Evolutionary conservation across 37 sponge, comb jelly and placozoan genomes (phyloP).

Genomic region (Hormiphora californensis): DNA sequence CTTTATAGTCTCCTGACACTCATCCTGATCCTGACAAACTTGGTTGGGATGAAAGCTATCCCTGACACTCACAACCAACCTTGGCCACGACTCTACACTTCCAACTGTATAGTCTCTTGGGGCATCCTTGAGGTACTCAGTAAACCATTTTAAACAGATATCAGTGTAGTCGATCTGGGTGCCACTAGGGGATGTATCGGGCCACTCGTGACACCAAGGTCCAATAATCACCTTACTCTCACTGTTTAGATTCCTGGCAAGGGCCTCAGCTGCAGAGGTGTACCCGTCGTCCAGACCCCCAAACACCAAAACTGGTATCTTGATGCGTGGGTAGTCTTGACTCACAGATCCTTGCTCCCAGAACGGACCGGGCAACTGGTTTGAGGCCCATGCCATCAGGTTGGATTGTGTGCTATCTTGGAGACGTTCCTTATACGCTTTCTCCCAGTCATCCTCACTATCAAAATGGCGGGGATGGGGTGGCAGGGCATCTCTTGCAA

Average conservation of each 20-base stretch:
- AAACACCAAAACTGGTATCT: not conserved
- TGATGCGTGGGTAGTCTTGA: not conserved
- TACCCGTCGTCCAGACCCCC: conserved; percentile 37
- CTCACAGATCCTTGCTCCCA: conserved; percentile 34
- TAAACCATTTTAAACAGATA: conserved; percentile 27
- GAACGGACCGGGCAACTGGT: conserved; percentile 33
- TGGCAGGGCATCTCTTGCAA: not conserved
- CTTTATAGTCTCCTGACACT: not conserved
- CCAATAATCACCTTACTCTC: not conserved
- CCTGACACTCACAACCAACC: not conserved
- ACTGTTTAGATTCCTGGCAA: conserved; percentile 20
- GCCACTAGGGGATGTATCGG: not conserved
- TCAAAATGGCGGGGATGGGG: not conserved
- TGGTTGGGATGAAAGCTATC: conserved; percentile 10
- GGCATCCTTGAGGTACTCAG: not conserved
- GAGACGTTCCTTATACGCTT: not conserved
- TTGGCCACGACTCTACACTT: not conserved
- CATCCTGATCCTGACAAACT: no score
- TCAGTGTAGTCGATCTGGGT: not conserved
- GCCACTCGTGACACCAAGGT: conserved; percentile 41
- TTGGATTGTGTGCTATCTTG: not conserved
- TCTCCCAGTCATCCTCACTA: not conserved
- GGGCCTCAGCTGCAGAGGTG: not conserved
- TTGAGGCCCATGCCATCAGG: not conserved
- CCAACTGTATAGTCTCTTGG: not conserved